Evolutionary conservation across 2,888 invertebrate genomes (phyloP).

Genomic region (Silvanus unidentatus): DNA sequence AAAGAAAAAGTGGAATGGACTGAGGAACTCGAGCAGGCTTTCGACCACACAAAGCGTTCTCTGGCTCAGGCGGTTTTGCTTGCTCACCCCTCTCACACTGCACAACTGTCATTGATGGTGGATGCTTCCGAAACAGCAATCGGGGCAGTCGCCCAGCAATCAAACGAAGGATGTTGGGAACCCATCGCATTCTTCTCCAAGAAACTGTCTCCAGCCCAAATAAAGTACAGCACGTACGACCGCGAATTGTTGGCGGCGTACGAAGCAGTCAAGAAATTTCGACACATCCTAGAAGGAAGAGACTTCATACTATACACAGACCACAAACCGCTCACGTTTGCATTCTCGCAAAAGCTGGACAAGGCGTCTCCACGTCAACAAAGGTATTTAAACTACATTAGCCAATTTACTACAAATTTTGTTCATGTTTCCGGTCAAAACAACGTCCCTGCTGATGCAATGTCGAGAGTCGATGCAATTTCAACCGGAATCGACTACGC

Average conservation of each 20-base stretch:
- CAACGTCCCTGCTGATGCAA: neutral
- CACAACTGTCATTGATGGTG: neutral
- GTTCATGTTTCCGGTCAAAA: neutral
- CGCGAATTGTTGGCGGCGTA: neutral
- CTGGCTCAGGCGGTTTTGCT: too few species aligned
- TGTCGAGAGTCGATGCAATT: neutral
- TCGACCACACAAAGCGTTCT: neutral
- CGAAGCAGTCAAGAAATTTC: neutral
- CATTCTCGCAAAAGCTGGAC: neutral
- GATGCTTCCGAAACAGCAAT: neutral
- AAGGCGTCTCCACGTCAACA: neutral
- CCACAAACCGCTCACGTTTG: conserved; percentile 1
- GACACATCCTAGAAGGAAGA: neutral
- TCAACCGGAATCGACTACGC: neutral
- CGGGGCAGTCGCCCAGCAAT: neutral
- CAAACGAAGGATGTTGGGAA: neutral
- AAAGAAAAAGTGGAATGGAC: neutral
- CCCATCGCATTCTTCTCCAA: neutral
- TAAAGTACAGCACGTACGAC: conserved; percentile 1
- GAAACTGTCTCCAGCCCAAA: neutral
- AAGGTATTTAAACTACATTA: neutral
- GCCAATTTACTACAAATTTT: neutral
- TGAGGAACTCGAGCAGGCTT: neutral
- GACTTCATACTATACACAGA: neutral
- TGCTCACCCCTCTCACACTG: too few species aligned